phyloP scores from a whole-genome alignment of 2,797 vertebrate genomes.

The Pteropus rufus region DNA sequence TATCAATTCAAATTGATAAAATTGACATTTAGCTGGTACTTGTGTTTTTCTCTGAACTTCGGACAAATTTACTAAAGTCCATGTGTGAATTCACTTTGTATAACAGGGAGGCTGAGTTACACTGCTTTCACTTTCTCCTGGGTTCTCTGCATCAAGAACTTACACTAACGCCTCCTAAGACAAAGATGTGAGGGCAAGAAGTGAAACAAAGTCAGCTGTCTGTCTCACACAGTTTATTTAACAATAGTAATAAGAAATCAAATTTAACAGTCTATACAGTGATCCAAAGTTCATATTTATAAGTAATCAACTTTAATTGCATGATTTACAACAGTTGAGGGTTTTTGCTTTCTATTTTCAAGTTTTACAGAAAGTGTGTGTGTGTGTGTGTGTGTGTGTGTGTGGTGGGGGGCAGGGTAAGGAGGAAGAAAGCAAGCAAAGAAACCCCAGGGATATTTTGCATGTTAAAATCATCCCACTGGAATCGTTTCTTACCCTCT shows the following conservation, averaged over 20 bases:
- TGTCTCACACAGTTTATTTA: constrained; percentile 92
- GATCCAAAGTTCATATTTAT: constrained; percentile 91
- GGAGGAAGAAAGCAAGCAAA: constrained; percentile 85
- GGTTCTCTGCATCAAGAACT: background rate
- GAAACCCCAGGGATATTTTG: constrained; percentile 82
- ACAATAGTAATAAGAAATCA: constrained; percentile 92
- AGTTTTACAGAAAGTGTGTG: constrained; percentile 87
- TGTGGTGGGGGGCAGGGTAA: constrained; percentile 39
- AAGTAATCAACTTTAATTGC: constrained; percentile 90
- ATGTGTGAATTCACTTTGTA: background rate
- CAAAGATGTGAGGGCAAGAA: background rate
- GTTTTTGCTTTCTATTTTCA: constrained; percentile 89
- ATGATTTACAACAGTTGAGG: constrained; percentile 90
- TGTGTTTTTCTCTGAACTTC: background rate
- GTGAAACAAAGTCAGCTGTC: constrained; percentile 80
- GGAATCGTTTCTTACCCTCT: constrained; percentile 86
- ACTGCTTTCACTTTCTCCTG: background rate
- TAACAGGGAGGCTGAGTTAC: background rate
- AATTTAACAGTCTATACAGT: constrained; percentile 92
- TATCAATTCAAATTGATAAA: background rate
- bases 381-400: constrained; percentile 71
- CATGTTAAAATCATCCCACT: constrained; percentile 83
- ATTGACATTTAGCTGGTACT: background rate
- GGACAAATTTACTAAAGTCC: background rate
- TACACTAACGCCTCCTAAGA: background rate